A percentile compares a stretch with the other conserved stretches of the same genome.
These are phyloP conservation scores for Crossoptilon crossoptilon DNA, from an alignment of 2,797 vertebrate genomes.

Conservation along the genomic window DNA sequence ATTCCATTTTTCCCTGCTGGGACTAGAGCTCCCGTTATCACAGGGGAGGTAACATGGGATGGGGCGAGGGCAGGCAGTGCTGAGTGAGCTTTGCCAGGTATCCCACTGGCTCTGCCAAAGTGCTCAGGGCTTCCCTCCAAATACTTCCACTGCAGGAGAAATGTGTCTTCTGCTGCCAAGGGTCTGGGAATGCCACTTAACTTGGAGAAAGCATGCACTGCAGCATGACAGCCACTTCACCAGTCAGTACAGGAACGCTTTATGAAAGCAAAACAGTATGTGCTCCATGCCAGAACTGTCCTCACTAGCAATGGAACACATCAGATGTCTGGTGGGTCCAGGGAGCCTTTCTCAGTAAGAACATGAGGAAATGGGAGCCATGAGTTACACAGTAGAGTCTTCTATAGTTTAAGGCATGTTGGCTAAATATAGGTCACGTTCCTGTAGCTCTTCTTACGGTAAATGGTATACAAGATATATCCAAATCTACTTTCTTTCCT, in stretches of 20 bases:
- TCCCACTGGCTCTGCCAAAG: constrained; percentile 42
- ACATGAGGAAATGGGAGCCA: background rate
- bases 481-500: background rate
- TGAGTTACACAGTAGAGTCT: background rate
- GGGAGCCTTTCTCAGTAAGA: constrained; percentile 18
- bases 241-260: constrained; percentile 23
- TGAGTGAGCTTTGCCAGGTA: constrained; percentile 73
- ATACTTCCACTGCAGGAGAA: background rate
- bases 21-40: constrained; percentile 37
- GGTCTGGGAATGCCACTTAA: constrained; percentile 16
- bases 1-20: background rate
- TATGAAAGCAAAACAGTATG: background rate
- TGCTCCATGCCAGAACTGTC: background rate
- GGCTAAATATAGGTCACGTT: constrained; percentile 13
- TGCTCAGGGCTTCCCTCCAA: constrained; percentile 38
- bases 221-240: constrained; percentile 56
- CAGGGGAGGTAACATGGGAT: background rate
- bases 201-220: background rate
- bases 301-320: background rate
- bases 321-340: constrained; percentile 27
- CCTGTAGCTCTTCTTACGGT: background rate
- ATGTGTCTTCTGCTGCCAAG: constrained; percentile 23
- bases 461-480: background rate
- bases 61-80: constrained; percentile 19
- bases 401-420: background rate